Conservation (phyloP, 2,113 vertebrate genomes). For the Miniopterus natalensis region DNA sequence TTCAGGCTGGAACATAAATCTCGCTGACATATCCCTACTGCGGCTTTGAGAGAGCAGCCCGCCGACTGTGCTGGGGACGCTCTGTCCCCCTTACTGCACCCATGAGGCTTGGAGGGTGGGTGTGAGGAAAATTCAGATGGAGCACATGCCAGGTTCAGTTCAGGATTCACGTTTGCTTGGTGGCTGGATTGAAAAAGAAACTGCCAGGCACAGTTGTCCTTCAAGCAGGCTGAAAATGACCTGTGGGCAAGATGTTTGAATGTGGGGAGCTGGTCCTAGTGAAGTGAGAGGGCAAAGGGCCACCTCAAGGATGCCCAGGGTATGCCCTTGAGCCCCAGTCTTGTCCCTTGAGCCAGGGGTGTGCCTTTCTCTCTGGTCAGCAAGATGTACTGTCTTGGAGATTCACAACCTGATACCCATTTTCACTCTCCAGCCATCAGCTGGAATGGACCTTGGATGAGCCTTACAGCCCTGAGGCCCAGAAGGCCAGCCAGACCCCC, state of each 20-base stretch:
- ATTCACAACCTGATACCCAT: not conserved
- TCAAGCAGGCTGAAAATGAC: not conserved
- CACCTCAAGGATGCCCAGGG: not conserved
- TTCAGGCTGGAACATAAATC: not conserved
- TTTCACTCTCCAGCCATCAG: not conserved
- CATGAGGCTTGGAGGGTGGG: not conserved
- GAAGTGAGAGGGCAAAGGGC: not conserved
- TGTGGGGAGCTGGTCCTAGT: not conserved
- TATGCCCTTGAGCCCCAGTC: rapidly evolving
- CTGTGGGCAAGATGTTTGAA: not conserved
- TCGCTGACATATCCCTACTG: not conserved
- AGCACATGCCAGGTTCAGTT: not conserved
- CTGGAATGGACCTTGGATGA: not conserved
- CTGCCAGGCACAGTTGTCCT: not conserved
- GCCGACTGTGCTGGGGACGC: not conserved
- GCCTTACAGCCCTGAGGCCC: not conserved
- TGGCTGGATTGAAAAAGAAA: not conserved
- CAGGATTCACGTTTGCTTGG: not conserved
- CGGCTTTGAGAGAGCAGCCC: not conserved
- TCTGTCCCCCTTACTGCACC: not conserved
- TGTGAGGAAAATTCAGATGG: not conserved
- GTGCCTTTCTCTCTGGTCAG: not conserved
- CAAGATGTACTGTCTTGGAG: not conserved
- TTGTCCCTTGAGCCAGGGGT: too few species aligned
- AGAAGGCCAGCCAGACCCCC: not conserved